phyloP scores from a whole-genome alignment of 2,888 invertebrate genomes.

The Strigamia maritima region DNA sequence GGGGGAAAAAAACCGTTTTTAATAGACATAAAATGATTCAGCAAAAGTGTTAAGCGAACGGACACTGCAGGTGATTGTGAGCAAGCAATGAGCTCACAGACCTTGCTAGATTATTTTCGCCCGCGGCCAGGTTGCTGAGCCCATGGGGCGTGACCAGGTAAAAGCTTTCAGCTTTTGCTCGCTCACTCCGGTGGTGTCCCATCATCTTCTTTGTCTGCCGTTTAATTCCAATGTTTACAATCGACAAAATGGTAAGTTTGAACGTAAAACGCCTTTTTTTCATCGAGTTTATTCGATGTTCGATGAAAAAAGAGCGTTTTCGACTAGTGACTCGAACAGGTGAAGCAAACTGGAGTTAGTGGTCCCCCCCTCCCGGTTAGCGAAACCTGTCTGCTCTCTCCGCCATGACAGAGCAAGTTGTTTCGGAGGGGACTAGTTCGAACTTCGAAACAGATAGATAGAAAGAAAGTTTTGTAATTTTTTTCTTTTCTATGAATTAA shows the following conservation, averaged over 20 bases:
- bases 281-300: neutral
- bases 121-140: constrained; percentile 28
- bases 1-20: neutral
- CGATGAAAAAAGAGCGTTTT: neutral
- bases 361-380: neutral
- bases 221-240: neutral
- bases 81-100: constrained; percentile 24
- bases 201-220: neutral
- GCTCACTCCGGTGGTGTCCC: neutral
- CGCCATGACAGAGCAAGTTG: constrained; percentile 13
- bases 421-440: neutral
- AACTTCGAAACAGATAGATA: neutral
- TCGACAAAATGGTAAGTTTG: neutral
- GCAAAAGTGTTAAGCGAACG: constrained; percentile 16
- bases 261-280: neutral
- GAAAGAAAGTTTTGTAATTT: neutral
- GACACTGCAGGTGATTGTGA: neutral
- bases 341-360: neutral
- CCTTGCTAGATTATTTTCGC: neutral
- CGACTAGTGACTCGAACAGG: neutral
- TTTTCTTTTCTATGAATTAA: neutral
- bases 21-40: neutral
- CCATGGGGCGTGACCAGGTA: constrained; percentile 23
- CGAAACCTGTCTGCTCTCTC: constrained; percentile 19
- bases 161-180: constrained; percentile 16